Evolutionary conservation across 1,140 invertebrate species (phyloP).

Genomic region (Melitaea cinxia): DNA sequence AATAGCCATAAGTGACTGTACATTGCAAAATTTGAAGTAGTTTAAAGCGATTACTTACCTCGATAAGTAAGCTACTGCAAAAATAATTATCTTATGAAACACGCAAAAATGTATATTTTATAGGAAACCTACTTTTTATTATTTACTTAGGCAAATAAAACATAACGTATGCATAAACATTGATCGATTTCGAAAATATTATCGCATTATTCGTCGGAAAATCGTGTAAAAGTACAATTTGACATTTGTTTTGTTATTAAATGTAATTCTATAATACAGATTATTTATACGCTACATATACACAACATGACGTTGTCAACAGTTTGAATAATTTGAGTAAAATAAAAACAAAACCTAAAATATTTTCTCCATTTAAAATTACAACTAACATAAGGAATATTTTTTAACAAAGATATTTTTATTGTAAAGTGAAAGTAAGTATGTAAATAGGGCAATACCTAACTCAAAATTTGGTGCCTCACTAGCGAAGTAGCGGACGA

Average conservation of each 20-base stretch:
- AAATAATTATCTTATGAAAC: not conserved
- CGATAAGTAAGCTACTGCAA: conserved; percentile 7
- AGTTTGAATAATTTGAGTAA: no score
- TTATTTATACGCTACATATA: not conserved
- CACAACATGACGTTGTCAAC: not conserved
- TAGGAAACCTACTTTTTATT: not conserved
- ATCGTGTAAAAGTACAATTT: conserved; percentile 12
- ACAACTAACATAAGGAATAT: no score
- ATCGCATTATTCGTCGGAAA: not conserved
- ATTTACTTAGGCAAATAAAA: not conserved
- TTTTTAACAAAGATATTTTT: no score
- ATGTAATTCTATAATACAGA: conserved; percentile 11
- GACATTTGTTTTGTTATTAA: conserved; percentile 29
- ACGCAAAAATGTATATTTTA: not conserved
- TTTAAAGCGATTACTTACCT: conserved; percentile 9
- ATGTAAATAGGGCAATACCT: no score
- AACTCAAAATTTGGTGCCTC: no score
- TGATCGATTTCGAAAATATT: not conserved
- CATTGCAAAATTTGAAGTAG: conserved; percentile 2
- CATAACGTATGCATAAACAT: not conserved
- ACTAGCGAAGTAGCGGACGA: no score
- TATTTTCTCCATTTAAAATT: no score
- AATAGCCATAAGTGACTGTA: not conserved
- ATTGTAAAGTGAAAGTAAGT: no score
- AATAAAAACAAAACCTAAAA: no score